Conservation (phyloP, 2,113 vertebrate species). For the Rhadina sibilatrix region DNA sequence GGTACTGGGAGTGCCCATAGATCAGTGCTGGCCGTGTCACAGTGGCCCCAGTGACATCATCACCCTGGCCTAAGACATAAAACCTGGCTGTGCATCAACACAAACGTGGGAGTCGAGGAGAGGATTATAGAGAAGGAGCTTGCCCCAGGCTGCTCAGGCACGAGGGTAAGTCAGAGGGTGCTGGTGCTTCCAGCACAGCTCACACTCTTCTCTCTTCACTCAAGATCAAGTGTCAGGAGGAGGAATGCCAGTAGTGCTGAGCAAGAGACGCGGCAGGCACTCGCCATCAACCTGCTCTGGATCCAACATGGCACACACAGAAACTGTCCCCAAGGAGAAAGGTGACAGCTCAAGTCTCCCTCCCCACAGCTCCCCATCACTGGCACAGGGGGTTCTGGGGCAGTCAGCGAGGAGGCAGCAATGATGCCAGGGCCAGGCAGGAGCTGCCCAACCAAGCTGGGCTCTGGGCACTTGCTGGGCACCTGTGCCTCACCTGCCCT, state of each 20-base stretch:
- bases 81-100: rapidly evolving
- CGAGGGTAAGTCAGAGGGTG: rapidly evolving
- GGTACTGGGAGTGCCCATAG: no score
- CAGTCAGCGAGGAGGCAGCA: rapidly evolving
- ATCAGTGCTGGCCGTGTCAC: neutral
- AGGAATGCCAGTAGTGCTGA: rapidly evolving
- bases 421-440: rapidly evolving
- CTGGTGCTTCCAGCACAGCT: neutral
- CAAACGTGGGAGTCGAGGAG: neutral
- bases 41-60: neutral
- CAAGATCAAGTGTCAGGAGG: neutral
- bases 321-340: neutral
- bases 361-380: rapidly evolving
- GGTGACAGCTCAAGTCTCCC: neutral
- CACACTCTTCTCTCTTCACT: neutral
- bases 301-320: rapidly evolving
- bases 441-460: neutral
- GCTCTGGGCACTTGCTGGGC: neutral
- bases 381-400: rapidly evolving
- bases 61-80: rapidly evolving
- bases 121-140: neutral
- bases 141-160: neutral
- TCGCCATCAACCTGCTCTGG: rapidly evolving
- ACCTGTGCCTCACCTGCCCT: neutral
- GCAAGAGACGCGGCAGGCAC: rapidly evolving